Evolutionary conservation across 35 echinoderm and acorn worm species (phyloP).

Genomic region (Lytechinus pictus): DNA sequence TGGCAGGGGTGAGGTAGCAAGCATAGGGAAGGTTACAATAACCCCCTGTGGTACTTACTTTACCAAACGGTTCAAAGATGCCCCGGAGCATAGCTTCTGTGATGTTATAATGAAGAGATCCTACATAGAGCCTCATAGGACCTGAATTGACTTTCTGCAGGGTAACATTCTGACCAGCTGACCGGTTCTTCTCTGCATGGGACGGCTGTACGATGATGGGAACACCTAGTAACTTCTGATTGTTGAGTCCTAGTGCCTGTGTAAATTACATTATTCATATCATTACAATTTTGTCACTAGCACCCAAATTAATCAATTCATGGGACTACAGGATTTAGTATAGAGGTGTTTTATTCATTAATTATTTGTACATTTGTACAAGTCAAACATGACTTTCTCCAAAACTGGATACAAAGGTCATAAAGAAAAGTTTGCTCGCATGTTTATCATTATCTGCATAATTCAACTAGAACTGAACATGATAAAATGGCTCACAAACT

Average conservation of each 20-base stretch:
- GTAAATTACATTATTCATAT: background rate
- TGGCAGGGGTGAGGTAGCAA: no score
- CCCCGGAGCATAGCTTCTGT: slow-evolving; percentile 95
- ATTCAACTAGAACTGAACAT: no score
- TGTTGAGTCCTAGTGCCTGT: slow-evolving; percentile 89
- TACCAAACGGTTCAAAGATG: slow-evolving; percentile 99
- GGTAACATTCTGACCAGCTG: slow-evolving; percentile 73
- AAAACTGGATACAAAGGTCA: no score
- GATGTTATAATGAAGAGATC: slow-evolving; percentile 98
- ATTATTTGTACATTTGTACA: no score
- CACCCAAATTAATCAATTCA: background rate
- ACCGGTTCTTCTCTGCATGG: slow-evolving; percentile 96
- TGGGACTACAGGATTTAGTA: no score
- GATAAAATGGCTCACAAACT: no score
- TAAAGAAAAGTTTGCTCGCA: no score
- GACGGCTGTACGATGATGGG: slow-evolving; percentile 96
- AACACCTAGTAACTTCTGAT: slow-evolving; percentile 85
- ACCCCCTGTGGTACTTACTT: slow-evolving; percentile 64
- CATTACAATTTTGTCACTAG: background rate
- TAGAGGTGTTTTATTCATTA: no score
- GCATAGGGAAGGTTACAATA: no score
- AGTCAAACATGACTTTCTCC: no score
- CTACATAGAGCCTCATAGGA: slow-evolving; percentile 96
- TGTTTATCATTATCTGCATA: no score
- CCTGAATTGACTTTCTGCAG: slow-evolving; percentile 88